Conservation (phyloP, 2,888 invertebrate genomes). For the Cheilosia variabilis region DNA sequence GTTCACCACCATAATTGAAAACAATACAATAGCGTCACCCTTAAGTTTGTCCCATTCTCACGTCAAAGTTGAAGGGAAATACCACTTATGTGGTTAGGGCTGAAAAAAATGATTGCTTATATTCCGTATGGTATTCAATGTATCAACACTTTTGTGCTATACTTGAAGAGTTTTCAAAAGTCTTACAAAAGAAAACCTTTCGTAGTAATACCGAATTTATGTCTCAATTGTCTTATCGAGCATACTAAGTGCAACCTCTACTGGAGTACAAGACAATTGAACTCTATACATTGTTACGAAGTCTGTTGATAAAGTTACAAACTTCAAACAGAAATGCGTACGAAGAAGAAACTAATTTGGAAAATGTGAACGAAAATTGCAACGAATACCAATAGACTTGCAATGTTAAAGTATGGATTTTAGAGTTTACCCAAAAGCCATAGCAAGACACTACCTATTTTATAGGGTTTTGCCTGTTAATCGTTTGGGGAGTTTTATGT, state of each 20-base stretch:
- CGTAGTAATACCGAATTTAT: conserved; percentile 22
- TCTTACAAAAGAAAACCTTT: conserved; percentile 40
- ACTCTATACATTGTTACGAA: conserved; percentile 8
- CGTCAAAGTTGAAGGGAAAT: conserved; percentile 38
- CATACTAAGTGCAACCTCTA: conserved; percentile 35
- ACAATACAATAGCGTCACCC: conserved; percentile 56
- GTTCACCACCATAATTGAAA: conserved; percentile 57
- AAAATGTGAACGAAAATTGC: not conserved
- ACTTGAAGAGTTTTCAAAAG: conserved; percentile 50
- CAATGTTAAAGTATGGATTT: no score
- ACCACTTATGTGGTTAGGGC: conserved; percentile 45
- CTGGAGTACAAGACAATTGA: conserved; percentile 15
- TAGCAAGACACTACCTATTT: no score
- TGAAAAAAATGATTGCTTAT: conserved; percentile 33
- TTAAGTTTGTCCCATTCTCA: conserved; percentile 46
- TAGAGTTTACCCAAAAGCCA: no score
- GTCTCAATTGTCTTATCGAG: conserved; percentile 38
- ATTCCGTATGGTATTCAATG: conserved; percentile 41
- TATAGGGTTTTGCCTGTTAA: no score
- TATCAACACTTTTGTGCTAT: conserved; percentile 61
- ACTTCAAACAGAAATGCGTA: not conserved
- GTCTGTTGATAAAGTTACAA: conserved; percentile 3
- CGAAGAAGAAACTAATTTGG: no score
- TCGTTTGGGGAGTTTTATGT: no score
- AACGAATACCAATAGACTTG: no score